These are phyloP conservation scores for Eupelmus urozonus DNA, from an alignment of 2,888 invertebrate genomes.

Conservation along the genomic window DNA sequence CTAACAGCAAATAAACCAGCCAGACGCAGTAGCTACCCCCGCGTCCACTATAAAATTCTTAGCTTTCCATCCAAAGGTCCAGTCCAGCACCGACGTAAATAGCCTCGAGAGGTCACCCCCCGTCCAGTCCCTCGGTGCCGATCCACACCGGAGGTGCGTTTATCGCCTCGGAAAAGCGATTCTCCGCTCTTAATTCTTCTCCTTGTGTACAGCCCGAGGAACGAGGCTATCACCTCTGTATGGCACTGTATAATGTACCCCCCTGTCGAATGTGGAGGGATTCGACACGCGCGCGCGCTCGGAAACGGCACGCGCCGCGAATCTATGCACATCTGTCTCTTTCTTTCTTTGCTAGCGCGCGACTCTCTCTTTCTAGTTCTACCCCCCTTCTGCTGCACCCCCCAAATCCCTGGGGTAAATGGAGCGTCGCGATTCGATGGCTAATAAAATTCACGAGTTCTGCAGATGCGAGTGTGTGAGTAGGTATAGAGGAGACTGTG, in stretches of 20 bases:
- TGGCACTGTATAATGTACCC: no score
- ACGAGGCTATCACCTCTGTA: no score
- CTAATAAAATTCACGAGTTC: constrained; percentile 63
- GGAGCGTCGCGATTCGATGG: constrained; percentile 60
- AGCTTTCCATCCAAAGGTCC: no score
- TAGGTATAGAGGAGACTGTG: no score
- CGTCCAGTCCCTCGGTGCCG: background rate
- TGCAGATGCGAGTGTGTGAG: constrained; percentile 12
- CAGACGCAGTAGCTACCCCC: no score
- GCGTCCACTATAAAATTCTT: no score
- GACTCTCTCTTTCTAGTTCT: background rate
- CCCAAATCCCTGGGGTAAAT: constrained; percentile 61
- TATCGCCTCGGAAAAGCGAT: constrained; percentile 17
- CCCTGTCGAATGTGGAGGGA: no score
- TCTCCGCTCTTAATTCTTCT: background rate
- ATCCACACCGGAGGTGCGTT: background rate
- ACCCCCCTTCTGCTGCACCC: background rate
- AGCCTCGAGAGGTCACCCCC: no score
- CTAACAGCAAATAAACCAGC: no score
- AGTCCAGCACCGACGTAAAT: no score
- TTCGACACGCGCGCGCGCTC: background rate
- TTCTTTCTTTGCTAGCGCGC: background rate
- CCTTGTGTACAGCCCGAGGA: no score
- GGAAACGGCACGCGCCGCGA: constrained; percentile 46
- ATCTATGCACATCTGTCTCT: constrained; percentile 23